These are phyloP conservation scores for Polydrusus cervinus DNA, from an alignment of 2,888 invertebrate genomes.

Conservation along the genomic window DNA sequence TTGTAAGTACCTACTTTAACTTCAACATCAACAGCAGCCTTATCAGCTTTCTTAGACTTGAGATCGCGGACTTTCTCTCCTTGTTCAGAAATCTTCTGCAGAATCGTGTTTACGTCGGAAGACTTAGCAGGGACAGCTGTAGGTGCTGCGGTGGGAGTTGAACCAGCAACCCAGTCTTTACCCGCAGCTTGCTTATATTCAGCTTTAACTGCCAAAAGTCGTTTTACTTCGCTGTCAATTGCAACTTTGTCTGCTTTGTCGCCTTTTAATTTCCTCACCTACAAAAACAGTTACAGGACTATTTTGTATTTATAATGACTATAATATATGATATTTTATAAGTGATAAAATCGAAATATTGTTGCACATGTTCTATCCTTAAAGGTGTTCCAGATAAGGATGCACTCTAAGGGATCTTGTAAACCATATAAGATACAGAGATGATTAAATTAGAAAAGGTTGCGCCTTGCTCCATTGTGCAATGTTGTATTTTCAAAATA, in stretches of 20 bases:
- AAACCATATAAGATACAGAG: too few species aligned
- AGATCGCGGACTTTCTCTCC: slow-evolving; percentile 72
- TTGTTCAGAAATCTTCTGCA: slow-evolving; percentile 72
- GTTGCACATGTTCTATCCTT: too few species aligned
- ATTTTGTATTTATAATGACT: too few species aligned
- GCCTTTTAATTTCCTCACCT: slow-evolving; percentile 70
- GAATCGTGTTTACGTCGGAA: slow-evolving; percentile 41
- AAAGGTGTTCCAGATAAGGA: too few species aligned
- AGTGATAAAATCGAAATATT: neutral
- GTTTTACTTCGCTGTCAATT: slow-evolving; percentile 75
- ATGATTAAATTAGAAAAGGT: too few species aligned
- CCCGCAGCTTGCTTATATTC: slow-evolving; percentile 76
- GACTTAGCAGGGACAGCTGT: neutral
- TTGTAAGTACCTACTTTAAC: slow-evolving; percentile 68
- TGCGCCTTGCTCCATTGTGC: too few species aligned
- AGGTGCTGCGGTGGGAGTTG: slow-evolving; percentile 56
- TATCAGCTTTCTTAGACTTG: slow-evolving; percentile 74
- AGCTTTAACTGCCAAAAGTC: slow-evolving; percentile 74
- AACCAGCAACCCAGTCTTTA: slow-evolving; percentile 72
- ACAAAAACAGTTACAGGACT: neutral
- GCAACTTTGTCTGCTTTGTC: slow-evolving; percentile 74
- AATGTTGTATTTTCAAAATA: too few species aligned
- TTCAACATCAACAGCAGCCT: slow-evolving; percentile 74
- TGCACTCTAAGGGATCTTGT: too few species aligned
- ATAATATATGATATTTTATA: neutral